Conservation (phyloP, 2,113 vertebrate genomes). For the Elgaria multicarinata region DNA sequence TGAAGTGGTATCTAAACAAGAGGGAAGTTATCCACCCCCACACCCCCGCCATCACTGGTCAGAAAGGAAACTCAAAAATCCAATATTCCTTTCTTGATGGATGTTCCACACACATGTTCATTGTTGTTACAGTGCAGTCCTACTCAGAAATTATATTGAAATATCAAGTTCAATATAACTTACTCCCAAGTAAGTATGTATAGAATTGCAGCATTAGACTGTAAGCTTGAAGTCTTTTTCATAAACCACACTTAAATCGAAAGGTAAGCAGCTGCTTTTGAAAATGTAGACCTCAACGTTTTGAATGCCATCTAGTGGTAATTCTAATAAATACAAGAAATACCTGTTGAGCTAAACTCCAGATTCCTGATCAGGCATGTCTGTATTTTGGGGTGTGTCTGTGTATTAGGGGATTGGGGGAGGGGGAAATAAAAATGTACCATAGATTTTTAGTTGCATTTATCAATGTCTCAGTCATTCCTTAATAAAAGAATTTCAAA, state of each 20-base stretch:
- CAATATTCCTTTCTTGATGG: background rate
- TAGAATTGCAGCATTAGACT: background rate
- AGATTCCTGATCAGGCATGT: background rate
- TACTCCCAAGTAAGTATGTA: background rate
- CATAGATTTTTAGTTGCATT: background rate
- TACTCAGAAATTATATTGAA: background rate
- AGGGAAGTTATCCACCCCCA: too few relatives aligned
- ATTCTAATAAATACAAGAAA: background rate
- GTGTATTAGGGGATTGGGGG: background rate
- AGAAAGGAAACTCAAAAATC: background rate
- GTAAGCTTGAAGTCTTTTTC: background rate
- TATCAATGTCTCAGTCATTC: background rate
- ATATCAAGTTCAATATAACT: background rate
- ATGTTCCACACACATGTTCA: background rate
- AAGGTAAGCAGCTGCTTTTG: background rate
- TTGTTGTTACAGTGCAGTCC: background rate
- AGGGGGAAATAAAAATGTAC: background rate
- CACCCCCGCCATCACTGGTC: background rate
- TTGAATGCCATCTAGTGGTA: constrained; percentile 33
- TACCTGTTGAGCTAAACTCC: background rate
- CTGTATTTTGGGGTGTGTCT: background rate
- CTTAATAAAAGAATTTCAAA: background rate
- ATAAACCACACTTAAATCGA: background rate
- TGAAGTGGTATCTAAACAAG: background rate
- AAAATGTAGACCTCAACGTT: background rate